Base-by-base conservation (phyloP, 2,888 invertebrate species). In the Ellobium chinense region DNA sequence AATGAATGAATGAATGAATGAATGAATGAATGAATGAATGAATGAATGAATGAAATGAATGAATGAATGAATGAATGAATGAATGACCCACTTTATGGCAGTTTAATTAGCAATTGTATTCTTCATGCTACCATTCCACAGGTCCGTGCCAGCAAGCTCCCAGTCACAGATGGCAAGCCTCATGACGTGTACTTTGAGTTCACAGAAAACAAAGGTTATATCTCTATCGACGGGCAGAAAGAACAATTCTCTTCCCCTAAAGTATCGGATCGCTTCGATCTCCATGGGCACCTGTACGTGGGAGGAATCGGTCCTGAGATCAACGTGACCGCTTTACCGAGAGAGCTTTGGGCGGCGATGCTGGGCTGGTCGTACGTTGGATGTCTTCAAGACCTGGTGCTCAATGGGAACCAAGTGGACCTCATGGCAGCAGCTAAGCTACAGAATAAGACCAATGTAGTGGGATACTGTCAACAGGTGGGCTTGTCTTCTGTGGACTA, bases 311-410 rank as follows among this genome's bases (percentile, higher is more conserved):
- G 87, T 82, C 85, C 85, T 46, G 80, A 80, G 14, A 79, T 84
- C 12, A 96, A 96, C 91, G 95, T 96, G 1, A 95, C 96, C 9
- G 54, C 68, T 14, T 95, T 97, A 74, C 97, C 98, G 0, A 95
- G 97, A 1, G 96, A 96, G 27, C 94, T 99, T 82, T 98, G 98
- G 98, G 97, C 97, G 0, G 97, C 96, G 0, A 96, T 96, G 9
- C 93, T 98, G 76, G 95, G 97, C 80, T 96, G 97, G 89, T 98
- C 98, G 31, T 99, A 97, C 92, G 98, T 98, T 9, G 99, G 98
- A 1, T 99, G 98, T 92, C 95, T 99, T 90, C 95, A 97, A 85
- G 98, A 98, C 92, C 94, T 99, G 88, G 95, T 96, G 86, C 94
- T 98, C 90, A 97, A 98, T 92, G 96, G 96, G 69, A 96, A 97